These are phyloP conservation scores for Paraescarpia echinospica DNA, from an alignment of 1,140 invertebrate genomes.

Conservation along the genomic window DNA sequence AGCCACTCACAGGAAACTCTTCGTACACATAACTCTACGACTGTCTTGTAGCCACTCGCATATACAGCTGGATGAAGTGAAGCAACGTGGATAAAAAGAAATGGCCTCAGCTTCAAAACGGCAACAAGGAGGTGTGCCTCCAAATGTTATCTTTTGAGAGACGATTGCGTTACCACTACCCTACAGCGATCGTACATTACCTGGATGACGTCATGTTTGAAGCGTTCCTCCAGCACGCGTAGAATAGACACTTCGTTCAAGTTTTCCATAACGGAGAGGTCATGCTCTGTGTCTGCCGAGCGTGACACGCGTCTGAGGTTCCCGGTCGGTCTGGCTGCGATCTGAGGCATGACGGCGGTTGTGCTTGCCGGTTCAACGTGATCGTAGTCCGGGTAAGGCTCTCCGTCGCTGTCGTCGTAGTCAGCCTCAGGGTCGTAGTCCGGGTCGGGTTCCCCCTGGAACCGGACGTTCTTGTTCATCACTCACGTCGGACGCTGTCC, in stretches of 20 bases:
- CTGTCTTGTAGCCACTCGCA: too few species aligned
- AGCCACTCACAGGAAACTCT: too few species aligned
- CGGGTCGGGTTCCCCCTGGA: background rate
- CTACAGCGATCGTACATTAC: background rate
- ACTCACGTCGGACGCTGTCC: background rate
- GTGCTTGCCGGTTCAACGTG: background rate
- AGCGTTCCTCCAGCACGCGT: background rate
- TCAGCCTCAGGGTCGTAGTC: too few species aligned
- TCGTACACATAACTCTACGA: too few species aligned
- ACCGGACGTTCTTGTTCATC: background rate
- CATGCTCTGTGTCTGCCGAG: background rate
- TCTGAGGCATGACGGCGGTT: background rate
- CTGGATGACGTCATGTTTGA: conserved; percentile 7
- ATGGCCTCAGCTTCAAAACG: too few species aligned
- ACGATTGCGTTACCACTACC: too few species aligned
- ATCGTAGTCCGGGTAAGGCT: background rate
- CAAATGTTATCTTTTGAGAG: too few species aligned
- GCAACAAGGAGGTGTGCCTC: too few species aligned
- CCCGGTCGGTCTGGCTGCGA: background rate
- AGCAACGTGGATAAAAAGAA: too few species aligned
- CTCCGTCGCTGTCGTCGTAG: too few species aligned
- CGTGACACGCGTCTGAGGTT: background rate
- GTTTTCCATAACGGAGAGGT: background rate
- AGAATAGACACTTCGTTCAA: background rate
- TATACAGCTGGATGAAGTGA: too few species aligned